A percentile compares a stretch with the other conserved stretches of the same genome.
phyloP scores from a whole-genome alignment of 1,140 invertebrate species.

The Hyles vespertilio region DNA sequence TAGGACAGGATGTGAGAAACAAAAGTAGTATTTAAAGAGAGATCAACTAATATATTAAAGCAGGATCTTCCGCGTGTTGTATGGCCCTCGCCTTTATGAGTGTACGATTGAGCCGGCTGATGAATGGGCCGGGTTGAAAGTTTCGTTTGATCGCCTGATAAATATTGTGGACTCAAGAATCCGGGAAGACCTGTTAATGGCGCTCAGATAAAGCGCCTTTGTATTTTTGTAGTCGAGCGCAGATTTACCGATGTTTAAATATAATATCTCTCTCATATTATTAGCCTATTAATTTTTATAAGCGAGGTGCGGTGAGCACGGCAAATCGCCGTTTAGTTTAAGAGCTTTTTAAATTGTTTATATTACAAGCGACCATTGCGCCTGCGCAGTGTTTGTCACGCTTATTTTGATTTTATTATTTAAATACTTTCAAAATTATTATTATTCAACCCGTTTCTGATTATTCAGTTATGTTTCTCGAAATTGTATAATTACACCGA shows the following conservation, averaged over 20 bases:
- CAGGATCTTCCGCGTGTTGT: slow-evolving; percentile 39
- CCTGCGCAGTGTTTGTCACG: slow-evolving; percentile 2
- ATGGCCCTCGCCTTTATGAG: slow-evolving; percentile 42
- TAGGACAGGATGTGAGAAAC: slow-evolving; percentile 11
- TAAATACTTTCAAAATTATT: too few species aligned
- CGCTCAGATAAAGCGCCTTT: slow-evolving; percentile 26
- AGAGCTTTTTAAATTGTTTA: slow-evolving; percentile 17
- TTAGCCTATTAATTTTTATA: slow-evolving; percentile 15
- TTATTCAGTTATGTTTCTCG: too few species aligned
- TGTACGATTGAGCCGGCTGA: slow-evolving; percentile 39
- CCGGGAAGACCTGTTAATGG: slow-evolving; percentile 53
- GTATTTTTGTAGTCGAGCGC: slow-evolving; percentile 12
- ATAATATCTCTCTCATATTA: slow-evolving; percentile 10
- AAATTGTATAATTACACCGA: too few species aligned
- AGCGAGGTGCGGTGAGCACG: slow-evolving; percentile 12
- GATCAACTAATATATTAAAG: not conserved
- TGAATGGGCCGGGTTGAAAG: slow-evolving; percentile 41
- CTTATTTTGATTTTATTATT: slow-evolving; percentile 10
- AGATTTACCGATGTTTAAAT: slow-evolving; percentile 8
- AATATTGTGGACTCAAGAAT: slow-evolving; percentile 51
- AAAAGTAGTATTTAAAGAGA: slow-evolving; percentile 4
- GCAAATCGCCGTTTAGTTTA: slow-evolving; percentile 20
- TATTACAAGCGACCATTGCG: slow-evolving; percentile 1
- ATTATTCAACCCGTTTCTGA: too few species aligned
- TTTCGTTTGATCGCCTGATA: slow-evolving; percentile 62